Evolutionary conservation across 2,113 vertebrate genomes (phyloP).

Genomic region (Tiliqua scincoides): DNA sequence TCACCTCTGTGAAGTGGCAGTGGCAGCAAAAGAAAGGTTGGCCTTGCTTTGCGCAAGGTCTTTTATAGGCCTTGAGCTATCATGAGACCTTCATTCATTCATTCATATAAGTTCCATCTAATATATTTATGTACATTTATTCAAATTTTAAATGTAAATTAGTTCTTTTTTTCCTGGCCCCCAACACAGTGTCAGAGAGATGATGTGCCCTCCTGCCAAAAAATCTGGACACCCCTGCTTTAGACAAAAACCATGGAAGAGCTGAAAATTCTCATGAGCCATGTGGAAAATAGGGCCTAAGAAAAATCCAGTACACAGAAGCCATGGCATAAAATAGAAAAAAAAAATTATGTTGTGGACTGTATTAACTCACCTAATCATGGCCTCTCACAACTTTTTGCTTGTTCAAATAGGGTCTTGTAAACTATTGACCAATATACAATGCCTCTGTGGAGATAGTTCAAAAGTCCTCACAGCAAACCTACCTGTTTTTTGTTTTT

Average conservation of each 20-base stretch:
- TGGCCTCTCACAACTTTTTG: not conserved
- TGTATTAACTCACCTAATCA: not conserved
- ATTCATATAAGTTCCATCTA: too few relatives aligned
- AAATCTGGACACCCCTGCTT: too few relatives aligned
- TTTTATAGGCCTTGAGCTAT: too few relatives aligned
- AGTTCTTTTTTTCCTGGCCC: too few relatives aligned
- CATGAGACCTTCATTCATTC: too few relatives aligned
- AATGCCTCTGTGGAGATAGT: not conserved
- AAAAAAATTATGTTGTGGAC: not conserved
- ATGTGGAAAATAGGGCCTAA: not conserved
- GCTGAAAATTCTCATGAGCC: not conserved
- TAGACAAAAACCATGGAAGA: not conserved
- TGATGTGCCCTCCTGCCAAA: too few relatives aligned
- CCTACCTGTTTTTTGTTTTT: not conserved
- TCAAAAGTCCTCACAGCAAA: not conserved
- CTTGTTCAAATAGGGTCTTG: not conserved
- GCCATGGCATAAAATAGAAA: not conserved
- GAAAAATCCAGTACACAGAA: not conserved
- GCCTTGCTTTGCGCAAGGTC: too few relatives aligned
- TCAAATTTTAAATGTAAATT: too few relatives aligned
- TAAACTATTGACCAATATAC: not conserved
- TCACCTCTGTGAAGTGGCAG: too few relatives aligned
- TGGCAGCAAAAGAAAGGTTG: too few relatives aligned
- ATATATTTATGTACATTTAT: too few relatives aligned
- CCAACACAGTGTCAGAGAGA: too few relatives aligned